phyloP scores from a whole-genome alignment of 2,113 vertebrate species.

The Tympanuchus pallidicinctus region DNA sequence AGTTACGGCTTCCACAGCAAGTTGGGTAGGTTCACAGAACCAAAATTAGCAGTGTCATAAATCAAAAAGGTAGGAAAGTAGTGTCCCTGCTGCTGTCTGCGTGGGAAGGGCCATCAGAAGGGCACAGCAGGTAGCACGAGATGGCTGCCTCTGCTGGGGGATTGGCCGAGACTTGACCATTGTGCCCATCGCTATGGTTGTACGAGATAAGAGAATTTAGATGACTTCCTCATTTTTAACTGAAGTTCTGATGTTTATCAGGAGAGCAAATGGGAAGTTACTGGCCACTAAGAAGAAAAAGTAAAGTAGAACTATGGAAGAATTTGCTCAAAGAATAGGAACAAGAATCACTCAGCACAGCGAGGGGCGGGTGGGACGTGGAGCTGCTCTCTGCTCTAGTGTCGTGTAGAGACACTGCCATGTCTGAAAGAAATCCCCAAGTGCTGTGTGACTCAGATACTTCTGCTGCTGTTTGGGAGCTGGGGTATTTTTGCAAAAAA shows the following conservation, averaged over 20 bases:
- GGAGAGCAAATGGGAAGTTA: conserved; percentile 61
- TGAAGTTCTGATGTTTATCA: conserved; percentile 68
- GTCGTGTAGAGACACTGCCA: background rate
- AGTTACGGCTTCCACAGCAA: background rate
- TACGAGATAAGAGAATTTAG: conserved; percentile 37
- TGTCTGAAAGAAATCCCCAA: conserved; percentile 11
- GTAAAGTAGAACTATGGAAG: conserved; percentile 48
- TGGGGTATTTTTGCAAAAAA: background rate
- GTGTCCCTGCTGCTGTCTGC: background rate
- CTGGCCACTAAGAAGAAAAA: conserved; percentile 50
- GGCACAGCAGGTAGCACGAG: background rate
- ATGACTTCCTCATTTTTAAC: conserved; percentile 67
- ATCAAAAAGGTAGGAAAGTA: background rate
- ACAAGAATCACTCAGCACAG: background rate
- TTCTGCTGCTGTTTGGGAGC: background rate
- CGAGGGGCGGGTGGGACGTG: background rate
- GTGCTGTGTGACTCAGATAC: background rate
- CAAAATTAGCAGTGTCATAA: background rate
- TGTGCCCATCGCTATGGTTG: background rate
- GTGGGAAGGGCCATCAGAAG: background rate
- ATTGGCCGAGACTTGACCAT: background rate
- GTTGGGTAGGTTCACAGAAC: background rate
- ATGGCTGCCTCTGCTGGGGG: rapidly evolving
- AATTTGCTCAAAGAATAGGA: conserved; percentile 17
- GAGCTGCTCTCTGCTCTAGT: background rate